Percentiles rank a stretch among this genome's conserved stretches.
phyloP scores from a whole-genome alignment of 2,797 vertebrate species.

The Liparis tanakae region DNA sequence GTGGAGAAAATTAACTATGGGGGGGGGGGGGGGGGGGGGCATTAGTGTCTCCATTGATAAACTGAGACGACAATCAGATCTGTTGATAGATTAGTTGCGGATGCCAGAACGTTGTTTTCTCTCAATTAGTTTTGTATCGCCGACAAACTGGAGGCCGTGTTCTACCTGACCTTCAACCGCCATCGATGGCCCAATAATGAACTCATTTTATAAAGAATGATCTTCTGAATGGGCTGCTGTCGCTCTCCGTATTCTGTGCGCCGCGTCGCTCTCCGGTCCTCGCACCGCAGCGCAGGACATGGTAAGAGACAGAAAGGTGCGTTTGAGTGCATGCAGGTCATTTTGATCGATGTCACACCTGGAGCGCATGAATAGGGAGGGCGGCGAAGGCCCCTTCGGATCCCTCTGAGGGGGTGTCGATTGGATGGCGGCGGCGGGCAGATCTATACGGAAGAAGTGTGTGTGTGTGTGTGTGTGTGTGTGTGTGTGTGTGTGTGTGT shows the following conservation, averaged over 20 bases:
- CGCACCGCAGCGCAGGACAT: conserved; percentile 46
- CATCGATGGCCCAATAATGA: not conserved
- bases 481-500: conserved; percentile 12
- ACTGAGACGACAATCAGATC: not conserved
- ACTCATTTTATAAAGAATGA: not conserved
- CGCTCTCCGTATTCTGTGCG: conserved; percentile 4
- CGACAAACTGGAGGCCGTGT: not conserved
- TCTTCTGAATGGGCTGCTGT: not conserved
- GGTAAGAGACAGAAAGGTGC: conserved; percentile 52
- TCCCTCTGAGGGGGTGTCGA: conserved; percentile 37
- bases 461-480: conserved; percentile 9
- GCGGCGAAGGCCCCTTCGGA: conserved; percentile 35
- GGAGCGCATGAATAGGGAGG: conserved; percentile 38
- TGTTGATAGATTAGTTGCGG: not conserved
- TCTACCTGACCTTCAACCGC: too few species aligned
- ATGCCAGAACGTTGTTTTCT: not conserved
- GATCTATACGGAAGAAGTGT: conserved; percentile 29
- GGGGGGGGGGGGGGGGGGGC: too few species aligned
- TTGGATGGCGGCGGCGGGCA: conserved; percentile 10
- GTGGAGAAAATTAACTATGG: too few species aligned
- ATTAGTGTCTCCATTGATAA: not conserved
- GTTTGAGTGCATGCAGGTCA: conserved; percentile 57
- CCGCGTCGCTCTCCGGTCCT: not conserved
- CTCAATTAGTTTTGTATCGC: not conserved
- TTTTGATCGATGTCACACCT: conserved; percentile 59